These are phyloP conservation scores for Tinea pellionella DNA, from an alignment of 2,888 invertebrate species.

Conservation along the genomic window DNA sequence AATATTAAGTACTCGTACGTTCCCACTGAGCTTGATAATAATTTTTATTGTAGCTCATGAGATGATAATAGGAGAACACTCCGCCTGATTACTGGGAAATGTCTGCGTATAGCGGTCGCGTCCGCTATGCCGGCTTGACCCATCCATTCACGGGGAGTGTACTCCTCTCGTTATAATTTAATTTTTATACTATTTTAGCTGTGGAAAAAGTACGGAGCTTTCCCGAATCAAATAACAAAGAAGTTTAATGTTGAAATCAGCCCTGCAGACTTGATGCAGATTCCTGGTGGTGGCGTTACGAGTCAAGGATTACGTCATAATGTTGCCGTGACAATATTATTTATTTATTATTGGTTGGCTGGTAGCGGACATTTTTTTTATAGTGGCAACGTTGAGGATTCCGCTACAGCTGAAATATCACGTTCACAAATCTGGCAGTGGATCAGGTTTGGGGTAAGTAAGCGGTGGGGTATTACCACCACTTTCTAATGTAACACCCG, in stretches of 20 bases:
- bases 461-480: not conserved
- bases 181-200: conserved; percentile 31
- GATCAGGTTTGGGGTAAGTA: conserved; percentile 71
- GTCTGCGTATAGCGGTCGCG: no score
- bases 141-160: no score
- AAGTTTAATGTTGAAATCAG: conserved; percentile 44
- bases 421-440: conserved; percentile 81
- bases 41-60: no score
- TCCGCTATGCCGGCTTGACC: no score
- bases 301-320: conserved; percentile 72
- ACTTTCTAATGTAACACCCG: not conserved
- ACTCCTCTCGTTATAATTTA: no score
- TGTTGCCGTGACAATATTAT: conserved; percentile 73
- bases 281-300: conserved; percentile 74
- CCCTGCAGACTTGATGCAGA: conserved; percentile 59
- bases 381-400: conserved; percentile 75
- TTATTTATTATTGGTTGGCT: conserved; percentile 76
- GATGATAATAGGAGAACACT: no score
- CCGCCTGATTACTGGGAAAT: no score
- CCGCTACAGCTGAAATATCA: conserved; percentile 81
- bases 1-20: no score
- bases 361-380: conserved; percentile 76
- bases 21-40: no score
- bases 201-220: conserved; percentile 56
- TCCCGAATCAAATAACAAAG: conserved; percentile 63